phyloP scores from a whole-genome alignment of 1,140 invertebrate species.

The Megalonaias nervosa region DNA sequence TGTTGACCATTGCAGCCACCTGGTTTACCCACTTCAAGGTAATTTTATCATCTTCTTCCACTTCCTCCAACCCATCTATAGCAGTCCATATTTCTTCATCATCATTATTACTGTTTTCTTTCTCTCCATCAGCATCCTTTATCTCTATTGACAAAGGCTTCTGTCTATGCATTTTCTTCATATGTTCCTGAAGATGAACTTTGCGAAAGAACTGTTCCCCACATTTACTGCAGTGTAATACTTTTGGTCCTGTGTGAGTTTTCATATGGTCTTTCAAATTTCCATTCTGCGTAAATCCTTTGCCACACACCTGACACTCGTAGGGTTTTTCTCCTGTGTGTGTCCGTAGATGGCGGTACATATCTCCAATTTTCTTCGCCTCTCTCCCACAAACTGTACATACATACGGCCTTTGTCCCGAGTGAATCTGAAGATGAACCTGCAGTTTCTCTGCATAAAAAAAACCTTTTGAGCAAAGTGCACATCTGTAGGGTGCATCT shows the following conservation, averaged over 20 bases:
- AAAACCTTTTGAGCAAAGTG: constrained; percentile 31
- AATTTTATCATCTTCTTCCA: too few relatives aligned
- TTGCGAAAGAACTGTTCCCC: constrained; percentile 64
- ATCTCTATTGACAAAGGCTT: too few relatives aligned
- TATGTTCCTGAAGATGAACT: constrained; percentile 70
- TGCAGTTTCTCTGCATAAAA: constrained; percentile 63
- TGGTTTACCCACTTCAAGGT: too few relatives aligned
- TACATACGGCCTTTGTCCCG: constrained; percentile 31
- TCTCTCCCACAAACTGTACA: constrained; percentile 35
- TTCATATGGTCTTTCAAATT: constrained; percentile 40
- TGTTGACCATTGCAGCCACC: too few relatives aligned
- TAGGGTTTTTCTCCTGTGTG: constrained; percentile 53
- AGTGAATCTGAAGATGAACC: constrained; percentile 38
- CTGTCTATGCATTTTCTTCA: constrained; percentile 65
- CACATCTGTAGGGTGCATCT: constrained; percentile 29
- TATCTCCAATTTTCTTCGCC: constrained; percentile 36
- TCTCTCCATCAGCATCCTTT: too few relatives aligned
- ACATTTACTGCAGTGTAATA: constrained; percentile 40
- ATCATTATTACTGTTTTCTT: too few relatives aligned
- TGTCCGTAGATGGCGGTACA: constrained; percentile 43
- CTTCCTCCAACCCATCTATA: too few relatives aligned
- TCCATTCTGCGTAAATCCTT: constrained; percentile 33
- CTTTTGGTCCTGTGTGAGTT: constrained; percentile 42
- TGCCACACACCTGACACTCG: constrained; percentile 48
- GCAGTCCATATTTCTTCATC: too few relatives aligned